A percentile compares a stretch with the other conserved stretches of the same genome.
Conservation (phyloP, 2,888 invertebrate species). For the Synergus itoensis region DNA sequence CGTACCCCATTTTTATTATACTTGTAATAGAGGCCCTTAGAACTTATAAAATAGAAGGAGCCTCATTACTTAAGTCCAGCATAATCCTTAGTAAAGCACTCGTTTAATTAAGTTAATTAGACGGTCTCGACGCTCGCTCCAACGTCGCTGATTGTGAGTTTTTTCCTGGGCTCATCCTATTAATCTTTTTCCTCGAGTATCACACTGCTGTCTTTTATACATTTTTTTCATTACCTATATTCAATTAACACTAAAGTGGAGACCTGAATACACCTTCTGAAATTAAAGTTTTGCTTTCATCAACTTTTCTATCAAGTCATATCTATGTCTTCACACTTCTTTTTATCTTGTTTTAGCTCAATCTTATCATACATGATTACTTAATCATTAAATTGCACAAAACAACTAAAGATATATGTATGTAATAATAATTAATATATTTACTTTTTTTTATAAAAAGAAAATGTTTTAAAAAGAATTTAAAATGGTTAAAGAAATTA, state of each 20-base stretch:
- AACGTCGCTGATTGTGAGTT: constrained; percentile 54
- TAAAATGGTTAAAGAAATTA: neutral
- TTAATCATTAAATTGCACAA: neutral
- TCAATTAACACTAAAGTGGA: constrained; percentile 3
- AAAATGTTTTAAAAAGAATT: neutral
- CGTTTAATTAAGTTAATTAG: constrained; percentile 63
- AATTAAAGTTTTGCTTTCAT: constrained; percentile 1
- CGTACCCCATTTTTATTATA: constrained; percentile 47
- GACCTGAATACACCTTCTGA: neutral
- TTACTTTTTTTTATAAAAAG: neutral
- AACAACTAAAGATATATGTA: neutral
- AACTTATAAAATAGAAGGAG: constrained; percentile 50
- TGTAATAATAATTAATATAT: neutral
- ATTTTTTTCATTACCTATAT: constrained; percentile 19
- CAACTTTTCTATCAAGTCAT: neutral
- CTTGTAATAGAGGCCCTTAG: constrained; percentile 44
- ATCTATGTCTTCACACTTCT: neutral
- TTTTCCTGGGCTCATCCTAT: constrained; percentile 46
- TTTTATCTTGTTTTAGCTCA: neutral
- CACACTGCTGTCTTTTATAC: constrained; percentile 11
- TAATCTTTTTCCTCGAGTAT: constrained; percentile 25
- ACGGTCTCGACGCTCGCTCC: constrained; percentile 55
- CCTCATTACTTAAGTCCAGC: constrained; percentile 58
- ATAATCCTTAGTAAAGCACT: constrained; percentile 61
- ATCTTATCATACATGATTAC: neutral